phyloP scores from a whole-genome alignment of 2,113 vertebrate species.

The Nesospiza acunhae region DNA sequence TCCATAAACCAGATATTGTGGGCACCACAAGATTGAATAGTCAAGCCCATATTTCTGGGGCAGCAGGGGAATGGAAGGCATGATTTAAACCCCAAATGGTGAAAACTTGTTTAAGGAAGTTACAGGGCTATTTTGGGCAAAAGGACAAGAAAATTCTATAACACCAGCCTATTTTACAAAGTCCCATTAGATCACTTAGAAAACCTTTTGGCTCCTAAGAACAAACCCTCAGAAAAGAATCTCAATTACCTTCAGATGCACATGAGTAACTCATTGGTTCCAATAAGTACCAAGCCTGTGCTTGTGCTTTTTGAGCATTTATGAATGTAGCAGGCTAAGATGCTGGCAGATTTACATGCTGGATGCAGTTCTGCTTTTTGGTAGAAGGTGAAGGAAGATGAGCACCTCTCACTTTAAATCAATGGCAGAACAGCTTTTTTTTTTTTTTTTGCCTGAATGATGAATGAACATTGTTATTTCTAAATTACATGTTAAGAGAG shows the following conservation, averaged over 20 bases:
- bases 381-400: not conserved
- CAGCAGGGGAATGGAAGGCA: not conserved
- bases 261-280: not conserved
- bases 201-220: not conserved
- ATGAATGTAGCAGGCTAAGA: not conserved
- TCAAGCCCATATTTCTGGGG: not conserved
- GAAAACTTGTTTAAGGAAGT: not conserved
- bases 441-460: not conserved
- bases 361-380: not conserved
- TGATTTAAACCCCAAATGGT: not conserved
- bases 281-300: not conserved
- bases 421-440: not conserved
- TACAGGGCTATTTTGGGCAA: not conserved
- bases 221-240: not conserved
- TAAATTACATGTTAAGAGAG: not conserved
- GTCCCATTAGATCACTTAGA: not conserved
- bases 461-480: not conserved
- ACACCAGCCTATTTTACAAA: not conserved
- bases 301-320: not conserved
- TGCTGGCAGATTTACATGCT: not conserved
- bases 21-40: not conserved
- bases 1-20: not conserved
- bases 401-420: not conserved
- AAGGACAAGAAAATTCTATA: not conserved
- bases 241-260: not conserved